Conservation (phyloP, 2,888 invertebrate genomes). For the Carcina quercana region DNA sequence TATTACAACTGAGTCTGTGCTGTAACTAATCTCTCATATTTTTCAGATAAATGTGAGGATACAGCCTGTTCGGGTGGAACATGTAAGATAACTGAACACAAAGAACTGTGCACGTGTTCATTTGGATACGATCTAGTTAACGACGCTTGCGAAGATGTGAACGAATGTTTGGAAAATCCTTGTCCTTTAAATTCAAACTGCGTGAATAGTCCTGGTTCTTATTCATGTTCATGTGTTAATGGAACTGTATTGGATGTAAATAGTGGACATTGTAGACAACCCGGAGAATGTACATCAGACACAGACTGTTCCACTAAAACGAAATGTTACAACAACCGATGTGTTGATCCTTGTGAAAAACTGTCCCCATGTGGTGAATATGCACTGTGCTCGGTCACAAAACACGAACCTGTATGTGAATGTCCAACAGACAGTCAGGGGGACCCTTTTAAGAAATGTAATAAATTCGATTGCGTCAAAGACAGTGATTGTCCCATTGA, state of each 20-base stretch:
- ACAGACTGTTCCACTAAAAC: slow-evolving; percentile 86
- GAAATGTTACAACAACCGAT: slow-evolving; percentile 82
- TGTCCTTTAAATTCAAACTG: slow-evolving; percentile 88
- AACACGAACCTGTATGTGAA: slow-evolving; percentile 82
- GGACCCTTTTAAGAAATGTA: slow-evolving; percentile 82
- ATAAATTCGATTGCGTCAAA: slow-evolving; percentile 83
- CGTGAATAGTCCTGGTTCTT: slow-evolving; percentile 85
- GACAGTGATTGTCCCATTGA: slow-evolving; percentile 83
- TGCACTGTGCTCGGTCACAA: slow-evolving; percentile 81
- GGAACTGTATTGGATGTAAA: slow-evolving; percentile 86
- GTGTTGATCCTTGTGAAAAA: slow-evolving; percentile 84
- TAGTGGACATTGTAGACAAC: slow-evolving; percentile 83
- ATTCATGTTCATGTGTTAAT: slow-evolving; percentile 83
- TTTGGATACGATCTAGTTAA: slow-evolving; percentile 80
- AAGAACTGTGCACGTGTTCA: slow-evolving; percentile 82
- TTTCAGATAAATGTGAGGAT: slow-evolving; percentile 85
- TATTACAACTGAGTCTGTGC: background rate
- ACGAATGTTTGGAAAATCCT: slow-evolving; percentile 86
- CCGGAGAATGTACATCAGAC: slow-evolving; percentile 88
- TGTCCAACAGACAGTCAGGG: slow-evolving; percentile 85
- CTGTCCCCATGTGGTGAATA: slow-evolving; percentile 81
- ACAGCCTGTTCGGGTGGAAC: slow-evolving; percentile 86
- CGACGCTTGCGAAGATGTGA: slow-evolving; percentile 83
- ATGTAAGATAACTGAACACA: slow-evolving; percentile 83
- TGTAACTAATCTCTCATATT: no score